phyloP scores from a whole-genome alignment of 2,797 vertebrate species.

The Enteromius paludinosus region DNA sequence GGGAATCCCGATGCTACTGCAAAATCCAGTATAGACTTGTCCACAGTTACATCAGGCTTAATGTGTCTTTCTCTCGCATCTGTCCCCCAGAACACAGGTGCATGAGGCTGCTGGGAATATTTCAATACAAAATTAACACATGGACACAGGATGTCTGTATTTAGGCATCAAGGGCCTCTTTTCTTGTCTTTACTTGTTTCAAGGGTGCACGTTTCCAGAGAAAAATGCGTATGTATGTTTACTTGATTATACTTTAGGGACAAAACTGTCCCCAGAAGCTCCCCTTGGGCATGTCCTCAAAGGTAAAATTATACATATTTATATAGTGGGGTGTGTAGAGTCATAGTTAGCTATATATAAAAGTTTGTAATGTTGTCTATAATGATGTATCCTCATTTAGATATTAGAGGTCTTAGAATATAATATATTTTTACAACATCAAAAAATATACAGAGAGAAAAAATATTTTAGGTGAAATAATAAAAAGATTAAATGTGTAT shows the following conservation, averaged over 20 bases:
- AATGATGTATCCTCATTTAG: background rate
- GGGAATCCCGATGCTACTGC: slow-evolving; percentile 45
- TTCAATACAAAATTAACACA: slow-evolving; percentile 47
- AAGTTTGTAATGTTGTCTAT: background rate
- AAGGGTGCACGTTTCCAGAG: background rate
- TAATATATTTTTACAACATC: background rate
- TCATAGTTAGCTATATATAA: slow-evolving; percentile 7
- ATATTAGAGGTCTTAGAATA: background rate
- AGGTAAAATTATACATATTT: slow-evolving; percentile 21
- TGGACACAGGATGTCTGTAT: slow-evolving; percentile 18
- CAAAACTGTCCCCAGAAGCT: background rate
- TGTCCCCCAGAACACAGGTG: slow-evolving; percentile 37
- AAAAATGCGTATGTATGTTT: background rate
- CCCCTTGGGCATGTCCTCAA: slow-evolving; percentile 4
- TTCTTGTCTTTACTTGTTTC: slow-evolving; percentile 1
- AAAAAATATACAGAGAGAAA: background rate
- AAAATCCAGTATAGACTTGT: slow-evolving; percentile 36
- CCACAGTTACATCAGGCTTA: slow-evolving; percentile 24
- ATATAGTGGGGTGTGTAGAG: background rate
- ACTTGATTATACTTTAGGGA: background rate
- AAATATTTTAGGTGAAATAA: background rate
- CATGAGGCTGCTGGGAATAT: slow-evolving; percentile 49
- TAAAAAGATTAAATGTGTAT: background rate
- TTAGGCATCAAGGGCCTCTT: background rate
- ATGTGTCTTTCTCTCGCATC: slow-evolving; percentile 26